These are phyloP conservation scores for Dascyllus trimaculatus DNA, from an alignment of 2,113 vertebrate species.

Conservation along the genomic window DNA sequence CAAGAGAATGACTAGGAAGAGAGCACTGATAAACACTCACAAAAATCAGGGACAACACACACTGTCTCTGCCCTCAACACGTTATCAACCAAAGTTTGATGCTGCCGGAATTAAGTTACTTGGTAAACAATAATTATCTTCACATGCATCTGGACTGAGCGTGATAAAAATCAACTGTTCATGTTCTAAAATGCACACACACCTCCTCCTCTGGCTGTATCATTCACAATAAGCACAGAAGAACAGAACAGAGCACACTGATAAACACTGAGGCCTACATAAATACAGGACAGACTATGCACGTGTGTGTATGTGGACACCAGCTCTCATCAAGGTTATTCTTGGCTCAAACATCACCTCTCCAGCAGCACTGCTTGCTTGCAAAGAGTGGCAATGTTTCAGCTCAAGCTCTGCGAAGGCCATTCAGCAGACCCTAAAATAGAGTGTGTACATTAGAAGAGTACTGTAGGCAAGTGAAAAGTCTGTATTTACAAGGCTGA, in stretches of 20 bases:
- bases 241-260: constrained; percentile 28
- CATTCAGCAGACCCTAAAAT: constrained; percentile 49
- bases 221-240: constrained; percentile 35
- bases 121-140: constrained; percentile 49
- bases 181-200: constrained; percentile 6
- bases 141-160: constrained; percentile 25
- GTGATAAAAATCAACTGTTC: constrained; percentile 22
- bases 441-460: constrained; percentile 46
- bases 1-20: constrained; percentile 19
- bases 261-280: constrained; percentile 46
- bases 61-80: constrained; percentile 2
- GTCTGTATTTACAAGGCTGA: constrained; percentile 55
- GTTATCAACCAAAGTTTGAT: constrained; percentile 33
- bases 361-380: constrained; percentile 14
- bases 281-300: constrained; percentile 42
- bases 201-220: background rate
- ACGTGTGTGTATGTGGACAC: background rate
- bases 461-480: constrained; percentile 28
- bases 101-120: constrained; percentile 26
- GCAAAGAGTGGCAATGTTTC: constrained; percentile 51
- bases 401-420: constrained; percentile 36
- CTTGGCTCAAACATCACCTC: constrained; percentile 51
- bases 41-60: constrained; percentile 37
- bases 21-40: constrained; percentile 28
- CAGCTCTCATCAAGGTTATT: constrained; percentile 45